Percentiles rank a stretch among this genome's conserved stretches.
Evolutionary conservation across 2,797 vertebrate genomes (phyloP).

Genomic region (Melopsittacus undulatus): DNA sequence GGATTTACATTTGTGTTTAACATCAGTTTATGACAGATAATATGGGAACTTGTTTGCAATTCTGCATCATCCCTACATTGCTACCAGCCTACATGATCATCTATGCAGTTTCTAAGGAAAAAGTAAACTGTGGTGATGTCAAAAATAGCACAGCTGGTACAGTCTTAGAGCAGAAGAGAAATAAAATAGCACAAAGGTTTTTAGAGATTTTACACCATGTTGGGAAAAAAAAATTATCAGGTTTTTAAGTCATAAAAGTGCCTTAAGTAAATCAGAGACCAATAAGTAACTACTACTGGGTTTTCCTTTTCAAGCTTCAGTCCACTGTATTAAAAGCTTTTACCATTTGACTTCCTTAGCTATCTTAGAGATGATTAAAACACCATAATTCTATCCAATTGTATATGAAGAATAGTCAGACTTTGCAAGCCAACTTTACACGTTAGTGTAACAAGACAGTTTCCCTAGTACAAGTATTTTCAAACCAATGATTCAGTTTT

Average conservation of each 20-base stretch:
- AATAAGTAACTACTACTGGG: background rate
- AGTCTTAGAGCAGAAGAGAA: background rate
- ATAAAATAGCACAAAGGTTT: background rate
- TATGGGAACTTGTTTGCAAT: background rate
- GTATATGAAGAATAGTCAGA: background rate
- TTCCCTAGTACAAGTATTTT: background rate
- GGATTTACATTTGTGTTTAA: background rate
- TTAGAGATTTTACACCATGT: background rate
- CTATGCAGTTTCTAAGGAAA: background rate
- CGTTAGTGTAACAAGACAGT: background rate
- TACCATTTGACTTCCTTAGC: background rate
- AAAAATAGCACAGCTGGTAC: background rate
- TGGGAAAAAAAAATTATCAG: background rate
- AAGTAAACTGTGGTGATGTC: background rate
- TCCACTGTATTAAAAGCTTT: background rate
- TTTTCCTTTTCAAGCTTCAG: background rate
- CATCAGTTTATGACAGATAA: background rate
- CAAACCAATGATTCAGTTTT: background rate
- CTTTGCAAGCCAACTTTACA: background rate
- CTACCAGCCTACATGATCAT: background rate
- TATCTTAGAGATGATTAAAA: background rate
- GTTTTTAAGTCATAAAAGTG: background rate
- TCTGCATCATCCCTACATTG: background rate
- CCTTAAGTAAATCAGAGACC: background rate
- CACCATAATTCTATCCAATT: background rate